These are phyloP conservation scores for human (Homo sapiens) DNA, from an alignment of 2,113 vertebrate genomes.

Conservation along the genomic window DNA sequence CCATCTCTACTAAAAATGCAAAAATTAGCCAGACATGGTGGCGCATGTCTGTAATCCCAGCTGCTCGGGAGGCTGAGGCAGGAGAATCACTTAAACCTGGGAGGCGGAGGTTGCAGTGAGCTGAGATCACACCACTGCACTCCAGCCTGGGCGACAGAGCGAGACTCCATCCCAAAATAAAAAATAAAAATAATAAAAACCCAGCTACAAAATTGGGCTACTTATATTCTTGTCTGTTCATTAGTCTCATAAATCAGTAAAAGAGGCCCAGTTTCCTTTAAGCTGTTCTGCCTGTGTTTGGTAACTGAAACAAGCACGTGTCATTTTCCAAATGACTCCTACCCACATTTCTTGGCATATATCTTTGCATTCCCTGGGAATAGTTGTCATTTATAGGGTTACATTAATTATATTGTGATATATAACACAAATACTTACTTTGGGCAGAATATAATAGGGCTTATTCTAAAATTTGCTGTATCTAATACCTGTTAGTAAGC, in stretches of 20 bases:
- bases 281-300: not conserved
- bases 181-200: too few relatives aligned
- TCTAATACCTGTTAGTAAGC: conserved; percentile 22
- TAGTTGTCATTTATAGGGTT: not conserved
- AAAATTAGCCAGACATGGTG: too few relatives aligned
- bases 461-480: not conserved
- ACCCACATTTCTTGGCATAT: not conserved
- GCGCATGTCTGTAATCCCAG: too few relatives aligned
- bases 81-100: too few relatives aligned
- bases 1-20: too few relatives aligned
- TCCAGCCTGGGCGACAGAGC: too few relatives aligned
- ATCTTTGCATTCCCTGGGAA: not conserved
- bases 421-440: not conserved
- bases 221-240: not conserved
- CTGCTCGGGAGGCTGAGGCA: too few relatives aligned
- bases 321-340: not conserved
- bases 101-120: too few relatives aligned
- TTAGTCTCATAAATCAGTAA: not conserved
- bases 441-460: not conserved
- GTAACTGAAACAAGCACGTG: not conserved
- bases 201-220: not conserved
- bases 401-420: not conserved
- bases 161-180: too few relatives aligned
- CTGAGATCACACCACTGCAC: too few relatives aligned
- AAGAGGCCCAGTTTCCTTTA: not conserved